Conservation (phyloP, 2,113 vertebrate species). For the Sorex araneus region DNA sequence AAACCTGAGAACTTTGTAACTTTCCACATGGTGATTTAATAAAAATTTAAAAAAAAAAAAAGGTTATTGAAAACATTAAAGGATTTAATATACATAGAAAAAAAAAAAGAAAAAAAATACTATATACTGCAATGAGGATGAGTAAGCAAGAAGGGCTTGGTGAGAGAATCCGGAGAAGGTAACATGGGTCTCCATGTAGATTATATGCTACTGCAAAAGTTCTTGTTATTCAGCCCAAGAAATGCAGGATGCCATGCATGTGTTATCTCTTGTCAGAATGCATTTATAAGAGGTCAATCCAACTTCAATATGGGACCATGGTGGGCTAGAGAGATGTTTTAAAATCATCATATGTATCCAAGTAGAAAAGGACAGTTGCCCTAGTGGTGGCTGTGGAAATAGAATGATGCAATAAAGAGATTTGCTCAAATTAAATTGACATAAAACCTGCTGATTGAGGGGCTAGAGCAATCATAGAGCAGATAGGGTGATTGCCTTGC, state of each 20-base stretch:
- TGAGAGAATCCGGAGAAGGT: background rate
- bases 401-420: constrained; percentile 2
- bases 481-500: too few relatives aligned
- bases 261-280: background rate
- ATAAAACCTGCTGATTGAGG: background rate
- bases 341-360: background rate
- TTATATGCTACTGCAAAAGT: background rate
- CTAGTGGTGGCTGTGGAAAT: background rate
- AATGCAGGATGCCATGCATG: background rate
- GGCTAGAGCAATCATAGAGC: too few relatives aligned
- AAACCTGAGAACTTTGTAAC: too few relatives aligned
- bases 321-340: background rate
- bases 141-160: background rate
- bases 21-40: too few relatives aligned
- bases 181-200: background rate
- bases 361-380: background rate
- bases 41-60: too few relatives aligned
- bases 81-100: too few relatives aligned
- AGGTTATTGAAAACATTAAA: too few relatives aligned
- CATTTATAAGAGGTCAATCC: background rate
- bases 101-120: too few relatives aligned
- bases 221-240: background rate
- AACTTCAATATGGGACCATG: background rate
- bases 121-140: background rate
- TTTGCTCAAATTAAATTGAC: background rate